Conservation (phyloP, 2,113 vertebrate species). For the Ciconia stormi region DNA sequence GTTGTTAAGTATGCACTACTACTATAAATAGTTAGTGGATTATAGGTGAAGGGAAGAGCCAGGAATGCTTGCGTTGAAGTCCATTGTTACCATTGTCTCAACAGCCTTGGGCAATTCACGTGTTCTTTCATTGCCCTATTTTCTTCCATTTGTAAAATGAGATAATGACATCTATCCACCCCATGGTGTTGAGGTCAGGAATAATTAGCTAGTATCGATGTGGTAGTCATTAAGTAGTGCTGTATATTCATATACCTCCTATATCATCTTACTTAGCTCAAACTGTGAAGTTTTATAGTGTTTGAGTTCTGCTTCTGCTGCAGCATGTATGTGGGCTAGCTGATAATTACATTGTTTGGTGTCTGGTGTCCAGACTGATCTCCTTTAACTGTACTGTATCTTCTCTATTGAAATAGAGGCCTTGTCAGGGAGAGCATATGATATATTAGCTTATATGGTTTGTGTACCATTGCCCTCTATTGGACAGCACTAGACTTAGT, state of each 20-base stretch:
- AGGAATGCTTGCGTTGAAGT: neutral
- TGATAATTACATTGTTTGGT: neutral
- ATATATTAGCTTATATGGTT: neutral
- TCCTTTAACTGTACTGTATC: neutral
- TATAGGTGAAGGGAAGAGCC: neutral
- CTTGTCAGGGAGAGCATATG: neutral
- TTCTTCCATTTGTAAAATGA: neutral
- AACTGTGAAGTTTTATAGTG: neutral
- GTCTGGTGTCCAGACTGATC: neutral
- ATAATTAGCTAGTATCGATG: neutral
- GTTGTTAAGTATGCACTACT: neutral
- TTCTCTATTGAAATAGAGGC: neutral
- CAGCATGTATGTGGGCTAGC: neutral
- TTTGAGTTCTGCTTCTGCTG: neutral
- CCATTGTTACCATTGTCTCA: neutral
- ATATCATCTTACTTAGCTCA: neutral
- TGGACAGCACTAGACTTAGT: neutral
- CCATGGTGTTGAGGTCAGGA: neutral
- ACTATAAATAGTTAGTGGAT: neutral
- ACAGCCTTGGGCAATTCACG: neutral
- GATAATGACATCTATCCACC: neutral
- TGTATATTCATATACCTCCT: neutral
- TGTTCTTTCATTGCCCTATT: neutral
- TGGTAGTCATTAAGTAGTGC: neutral
- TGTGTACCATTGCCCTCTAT: constrained; percentile 40